phyloP scores from a whole-genome alignment of 2,113 vertebrate species.

The Chauna torquata region DNA sequence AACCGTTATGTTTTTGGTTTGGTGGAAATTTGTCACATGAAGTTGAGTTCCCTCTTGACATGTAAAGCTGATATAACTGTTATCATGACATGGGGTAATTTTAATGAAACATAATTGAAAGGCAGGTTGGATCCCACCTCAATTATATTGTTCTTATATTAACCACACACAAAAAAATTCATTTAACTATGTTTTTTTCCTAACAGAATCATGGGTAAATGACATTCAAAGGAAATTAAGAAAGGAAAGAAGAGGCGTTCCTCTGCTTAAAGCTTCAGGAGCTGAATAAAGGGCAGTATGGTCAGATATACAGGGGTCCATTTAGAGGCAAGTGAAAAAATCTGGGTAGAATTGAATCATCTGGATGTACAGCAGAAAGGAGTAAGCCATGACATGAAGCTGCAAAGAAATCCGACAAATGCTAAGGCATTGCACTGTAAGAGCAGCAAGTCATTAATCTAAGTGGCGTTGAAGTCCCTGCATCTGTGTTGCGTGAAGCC shows the following conservation, averaged over 20 bases:
- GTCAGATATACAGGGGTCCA: neutral
- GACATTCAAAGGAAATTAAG: neutral
- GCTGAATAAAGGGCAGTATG: neutral
- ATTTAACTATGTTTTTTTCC: neutral
- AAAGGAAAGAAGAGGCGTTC: neutral
- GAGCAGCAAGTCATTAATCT: neutral
- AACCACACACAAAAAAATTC: slow-evolving; percentile 30
- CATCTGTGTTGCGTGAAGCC: neutral
- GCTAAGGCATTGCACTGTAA: neutral
- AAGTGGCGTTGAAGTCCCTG: neutral
- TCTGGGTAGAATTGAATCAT: neutral
- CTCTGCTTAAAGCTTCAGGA: neutral
- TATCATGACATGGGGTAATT: neutral
- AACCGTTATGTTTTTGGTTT: neutral
- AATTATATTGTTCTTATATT: slow-evolving; percentile 21
- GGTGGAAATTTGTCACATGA: neutral
- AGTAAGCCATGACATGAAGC: neutral
- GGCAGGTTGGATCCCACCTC: neutral
- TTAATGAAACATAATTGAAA: slow-evolving; percentile 20
- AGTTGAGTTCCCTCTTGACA: neutral
- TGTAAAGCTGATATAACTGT: neutral
- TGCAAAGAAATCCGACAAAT: neutral
- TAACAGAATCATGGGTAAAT: slow-evolving; percentile 21
- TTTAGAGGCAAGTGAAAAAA: neutral
- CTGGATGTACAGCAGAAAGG: neutral